Base-by-base conservation (phyloP, 2,113 vertebrate species). In the Vulpes vulpes region DNA sequence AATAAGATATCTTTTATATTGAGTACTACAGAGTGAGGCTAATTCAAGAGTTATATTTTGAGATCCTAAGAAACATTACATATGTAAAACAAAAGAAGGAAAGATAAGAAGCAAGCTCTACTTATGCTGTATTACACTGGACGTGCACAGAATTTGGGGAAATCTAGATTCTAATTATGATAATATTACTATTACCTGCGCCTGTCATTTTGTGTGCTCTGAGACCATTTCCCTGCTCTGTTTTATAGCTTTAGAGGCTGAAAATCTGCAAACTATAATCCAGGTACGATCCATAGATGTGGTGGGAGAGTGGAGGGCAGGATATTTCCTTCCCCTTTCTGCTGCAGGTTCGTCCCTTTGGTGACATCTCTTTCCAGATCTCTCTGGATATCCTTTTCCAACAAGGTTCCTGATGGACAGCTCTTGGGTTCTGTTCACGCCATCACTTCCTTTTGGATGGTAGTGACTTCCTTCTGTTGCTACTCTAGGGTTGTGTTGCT, bases 31-130 rank as follows among this genome's bases (percentile, higher is more conserved):
- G 88, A 82, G 83, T 10, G n/a, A 82, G 89, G 53, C 9, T 90
- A 62, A 94, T 80, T 94, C 22, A 43, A 64, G 73, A 90, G 65
- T 53, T 92, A 30, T 59, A 81, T 82, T 94, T 95, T 64, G 59
- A 93, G 94, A 80, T 53, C 4, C 8, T 27, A 55, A 85, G 83
- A 92, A 85, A 90, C 69, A 82, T 15, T 82, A 38, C 38, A 25
- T 78, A 65, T 38, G 20, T 55, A 53, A 69, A 95, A 88, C 8
- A 20, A 35, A 81, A 83, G 69, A 87, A 35, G 62, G 78, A 82
- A 92, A n/a, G 57, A 55, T 43, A 57, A 73, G 43, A 93, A 64
- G 14, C 55, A 71, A 94, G 15, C 55, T 59, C 35, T 73, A 9
- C 14, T 57, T 64, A 57, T 2, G 6, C n/a, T 51, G 11, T 43